Conservation (phyloP, 2,888 invertebrate species). For the Diplazon laetatorius region DNA sequence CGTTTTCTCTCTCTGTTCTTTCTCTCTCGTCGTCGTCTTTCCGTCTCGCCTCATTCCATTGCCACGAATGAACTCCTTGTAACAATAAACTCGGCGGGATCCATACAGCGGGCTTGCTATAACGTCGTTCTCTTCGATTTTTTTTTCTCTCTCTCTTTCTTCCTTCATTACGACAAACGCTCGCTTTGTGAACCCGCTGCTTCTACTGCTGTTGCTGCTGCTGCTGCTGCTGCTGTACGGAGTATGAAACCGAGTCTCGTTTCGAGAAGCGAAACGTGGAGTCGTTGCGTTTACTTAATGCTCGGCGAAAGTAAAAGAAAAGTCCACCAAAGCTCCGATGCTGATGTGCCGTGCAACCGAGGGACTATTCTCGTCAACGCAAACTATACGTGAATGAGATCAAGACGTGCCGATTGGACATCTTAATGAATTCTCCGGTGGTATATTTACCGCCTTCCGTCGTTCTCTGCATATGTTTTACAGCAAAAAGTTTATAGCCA, state of each 20-base stretch:
- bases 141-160: constrained; percentile 42
- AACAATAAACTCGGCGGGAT: constrained; percentile 73
- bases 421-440: constrained; percentile 58
- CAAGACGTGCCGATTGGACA: constrained; percentile 59
- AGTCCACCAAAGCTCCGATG: constrained; percentile 44
- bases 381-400: constrained; percentile 43
- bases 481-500: constrained; percentile 9
- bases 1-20: constrained; percentile 43
- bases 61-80: constrained; percentile 73
- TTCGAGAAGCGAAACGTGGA: constrained; percentile 41
- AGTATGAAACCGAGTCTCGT: constrained; percentile 52
- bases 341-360: constrained; percentile 40
- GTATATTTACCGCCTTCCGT: constrained; percentile 50
- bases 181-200: constrained; percentile 57
- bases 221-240: constrained; percentile 33
- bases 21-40: constrained; percentile 36
- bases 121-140: constrained; percentile 58
- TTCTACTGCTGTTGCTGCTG: constrained; percentile 11
- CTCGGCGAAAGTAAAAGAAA: constrained; percentile 47
- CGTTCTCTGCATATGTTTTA: constrained; percentile 38
- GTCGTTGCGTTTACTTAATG: constrained; percentile 58
- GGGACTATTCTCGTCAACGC: constrained; percentile 60
- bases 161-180: constrained; percentile 62
- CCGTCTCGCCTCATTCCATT: constrained; percentile 54
- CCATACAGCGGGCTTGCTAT: constrained; percentile 53